Percentiles rank a stretch among this genome's conserved stretches.
Conservation (phyloP, 1,140 invertebrate genomes). For the Neodiprion virginianus region DNA sequence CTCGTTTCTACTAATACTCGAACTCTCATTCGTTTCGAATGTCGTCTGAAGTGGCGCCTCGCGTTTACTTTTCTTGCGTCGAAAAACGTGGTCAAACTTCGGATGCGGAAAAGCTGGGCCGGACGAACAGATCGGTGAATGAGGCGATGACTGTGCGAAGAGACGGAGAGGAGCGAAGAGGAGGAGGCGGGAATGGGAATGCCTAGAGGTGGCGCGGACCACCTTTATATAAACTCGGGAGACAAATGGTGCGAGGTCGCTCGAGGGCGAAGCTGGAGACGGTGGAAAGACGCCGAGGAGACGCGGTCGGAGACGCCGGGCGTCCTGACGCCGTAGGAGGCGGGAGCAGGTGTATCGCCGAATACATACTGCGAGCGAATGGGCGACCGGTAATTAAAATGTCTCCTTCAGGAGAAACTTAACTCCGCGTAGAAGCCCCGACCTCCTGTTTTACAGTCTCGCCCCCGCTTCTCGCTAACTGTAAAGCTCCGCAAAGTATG, state of each 20-base stretch:
- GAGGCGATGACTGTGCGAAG: background rate
- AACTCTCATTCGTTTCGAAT: background rate
- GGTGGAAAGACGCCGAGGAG: background rate
- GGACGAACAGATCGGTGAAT: background rate
- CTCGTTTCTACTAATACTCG: background rate
- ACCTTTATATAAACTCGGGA: constrained; percentile 50
- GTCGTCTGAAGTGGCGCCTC: background rate
- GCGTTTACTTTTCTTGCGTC: background rate
- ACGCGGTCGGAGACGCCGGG: constrained; percentile 1
- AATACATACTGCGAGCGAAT: constrained; percentile 40
- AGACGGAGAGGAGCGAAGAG: background rate
- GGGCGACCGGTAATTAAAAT: constrained; percentile 51
- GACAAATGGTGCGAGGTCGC: constrained; percentile 47
- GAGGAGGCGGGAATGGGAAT: background rate
- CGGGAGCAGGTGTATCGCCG: constrained; percentile 46
- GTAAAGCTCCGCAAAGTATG: constrained; percentile 25
- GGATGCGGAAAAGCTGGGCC: background rate
- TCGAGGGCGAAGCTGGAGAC: constrained; percentile 21
- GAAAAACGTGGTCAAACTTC: background rate
- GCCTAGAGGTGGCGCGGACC: constrained; percentile 25
- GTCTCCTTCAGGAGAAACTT: constrained; percentile 44
- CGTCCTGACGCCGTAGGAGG: constrained; percentile 37
- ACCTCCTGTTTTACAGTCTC: background rate
- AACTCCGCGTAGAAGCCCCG: constrained; percentile 1
- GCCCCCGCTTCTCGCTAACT: background rate